Conservation (phyloP, 1,140 invertebrate genomes). For the Zaprionus vittiger region DNA sequence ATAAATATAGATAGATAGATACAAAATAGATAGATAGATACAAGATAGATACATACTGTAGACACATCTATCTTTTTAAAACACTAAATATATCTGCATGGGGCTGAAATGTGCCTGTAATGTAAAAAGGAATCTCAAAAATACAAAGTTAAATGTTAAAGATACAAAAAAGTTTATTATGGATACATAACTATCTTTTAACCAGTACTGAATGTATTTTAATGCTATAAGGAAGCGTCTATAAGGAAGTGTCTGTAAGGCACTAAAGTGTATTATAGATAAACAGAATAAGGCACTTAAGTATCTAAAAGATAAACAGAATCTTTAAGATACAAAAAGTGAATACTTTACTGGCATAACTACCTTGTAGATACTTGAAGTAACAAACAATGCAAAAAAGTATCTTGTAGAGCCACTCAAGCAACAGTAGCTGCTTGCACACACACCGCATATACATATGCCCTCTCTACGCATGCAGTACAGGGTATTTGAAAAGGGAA, state of each 20-base stretch:
- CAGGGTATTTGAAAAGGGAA: conserved; percentile 23
- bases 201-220: no score
- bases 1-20: neutral
- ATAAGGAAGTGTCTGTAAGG: neutral
- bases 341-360: no score
- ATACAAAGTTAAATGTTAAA: no score
- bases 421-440: neutral
- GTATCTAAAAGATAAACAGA: neutral
- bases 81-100: no score
- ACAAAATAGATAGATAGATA: neutral
- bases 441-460: neutral
- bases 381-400: neutral
- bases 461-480: neutral
- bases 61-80: no score
- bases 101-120: no score
- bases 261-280: neutral
- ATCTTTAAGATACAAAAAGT: no score
- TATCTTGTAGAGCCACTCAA: no score
- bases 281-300: neutral
- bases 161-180: no score
- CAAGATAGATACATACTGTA: neutral
- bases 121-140: no score
- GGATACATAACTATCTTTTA: neutral
- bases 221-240: neutral
- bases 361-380: no score